Conservation (phyloP, 2,113 vertebrate species). For the Podarcis cretensis region DNA sequence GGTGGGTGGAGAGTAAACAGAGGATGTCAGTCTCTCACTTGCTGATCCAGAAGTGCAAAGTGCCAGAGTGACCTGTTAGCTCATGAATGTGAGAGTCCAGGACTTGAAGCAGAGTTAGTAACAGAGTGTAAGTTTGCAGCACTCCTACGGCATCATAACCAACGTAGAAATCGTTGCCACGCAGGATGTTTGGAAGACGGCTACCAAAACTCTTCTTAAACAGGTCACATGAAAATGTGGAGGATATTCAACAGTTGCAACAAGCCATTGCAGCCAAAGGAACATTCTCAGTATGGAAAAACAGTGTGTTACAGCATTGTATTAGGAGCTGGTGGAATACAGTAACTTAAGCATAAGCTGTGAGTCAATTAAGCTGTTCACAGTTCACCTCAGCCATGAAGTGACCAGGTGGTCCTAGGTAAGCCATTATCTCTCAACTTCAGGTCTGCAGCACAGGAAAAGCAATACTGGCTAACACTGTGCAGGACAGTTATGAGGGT, state of each 20-base stretch:
- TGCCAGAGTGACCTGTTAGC: not conserved
- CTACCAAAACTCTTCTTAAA: not conserved
- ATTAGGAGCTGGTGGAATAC: not conserved
- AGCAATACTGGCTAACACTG: not conserved
- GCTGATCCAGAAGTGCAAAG: not conserved
- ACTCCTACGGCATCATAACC: not conserved
- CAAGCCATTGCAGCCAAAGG: not conserved
- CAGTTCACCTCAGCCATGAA: not conserved
- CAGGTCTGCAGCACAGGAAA: not conserved
- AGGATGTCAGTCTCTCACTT: slow-evolving; percentile 11
- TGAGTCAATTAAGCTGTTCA: too few species aligned
- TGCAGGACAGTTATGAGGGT: not conserved
- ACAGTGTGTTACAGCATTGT: not conserved
- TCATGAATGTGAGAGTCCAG: accelerated
- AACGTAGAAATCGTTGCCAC: not conserved
- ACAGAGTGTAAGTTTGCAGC: not conserved
- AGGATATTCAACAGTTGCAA: not conserved
- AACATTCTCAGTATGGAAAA: not conserved
- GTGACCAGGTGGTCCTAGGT: not conserved
- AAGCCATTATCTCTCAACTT: not conserved
- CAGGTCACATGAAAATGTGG: not conserved
- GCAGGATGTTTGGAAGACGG: not conserved
- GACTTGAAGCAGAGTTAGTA: slow-evolving; percentile 12
- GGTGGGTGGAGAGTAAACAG: not conserved
- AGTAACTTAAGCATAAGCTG: not conserved